A percentile compares a stretch with the other conserved stretches of the same genome.
Conservation (phyloP, 2,797 vertebrate genomes). For the Sebastes iracundus region DNA sequence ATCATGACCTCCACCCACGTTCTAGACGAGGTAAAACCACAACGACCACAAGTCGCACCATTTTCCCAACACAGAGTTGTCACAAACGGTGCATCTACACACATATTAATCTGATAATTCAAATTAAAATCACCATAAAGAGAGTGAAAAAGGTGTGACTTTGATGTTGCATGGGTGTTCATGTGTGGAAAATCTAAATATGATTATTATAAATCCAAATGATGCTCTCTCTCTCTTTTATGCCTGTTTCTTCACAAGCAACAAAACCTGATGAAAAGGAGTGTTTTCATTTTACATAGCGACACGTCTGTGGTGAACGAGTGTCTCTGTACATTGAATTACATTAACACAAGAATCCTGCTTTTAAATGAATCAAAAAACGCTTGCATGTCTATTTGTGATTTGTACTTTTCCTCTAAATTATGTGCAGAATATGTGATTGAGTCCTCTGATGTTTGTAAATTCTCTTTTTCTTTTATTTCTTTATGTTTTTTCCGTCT, state of each 20-base stretch:
- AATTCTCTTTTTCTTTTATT: neutral
- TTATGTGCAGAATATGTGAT: slow-evolving; percentile 51
- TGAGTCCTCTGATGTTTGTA: neutral
- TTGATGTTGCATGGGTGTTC: too few species aligned
- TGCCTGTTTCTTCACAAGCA: neutral
- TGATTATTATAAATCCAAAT: neutral
- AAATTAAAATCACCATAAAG: too few species aligned
- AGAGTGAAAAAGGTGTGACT: too few species aligned
- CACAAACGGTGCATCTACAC: too few species aligned
- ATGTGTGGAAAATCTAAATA: too few species aligned
- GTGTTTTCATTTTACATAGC: too few species aligned
- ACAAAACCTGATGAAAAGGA: too few species aligned
- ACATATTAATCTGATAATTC: too few species aligned
- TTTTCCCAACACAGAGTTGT: too few species aligned
- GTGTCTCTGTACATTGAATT: neutral
- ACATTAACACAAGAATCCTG: neutral
- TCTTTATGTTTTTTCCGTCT: neutral
- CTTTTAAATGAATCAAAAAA: neutral
- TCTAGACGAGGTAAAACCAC: slow-evolving; percentile 70
- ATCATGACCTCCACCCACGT: slow-evolving; percentile 54
- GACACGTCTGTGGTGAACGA: neutral
- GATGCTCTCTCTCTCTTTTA: neutral
- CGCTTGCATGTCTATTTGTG: neutral
- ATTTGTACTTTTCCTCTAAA: neutral
- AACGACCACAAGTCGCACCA: too few species aligned